Base-by-base conservation (phyloP, 2,113 vertebrate genomes). In the Hepsetus odoe region DNA sequence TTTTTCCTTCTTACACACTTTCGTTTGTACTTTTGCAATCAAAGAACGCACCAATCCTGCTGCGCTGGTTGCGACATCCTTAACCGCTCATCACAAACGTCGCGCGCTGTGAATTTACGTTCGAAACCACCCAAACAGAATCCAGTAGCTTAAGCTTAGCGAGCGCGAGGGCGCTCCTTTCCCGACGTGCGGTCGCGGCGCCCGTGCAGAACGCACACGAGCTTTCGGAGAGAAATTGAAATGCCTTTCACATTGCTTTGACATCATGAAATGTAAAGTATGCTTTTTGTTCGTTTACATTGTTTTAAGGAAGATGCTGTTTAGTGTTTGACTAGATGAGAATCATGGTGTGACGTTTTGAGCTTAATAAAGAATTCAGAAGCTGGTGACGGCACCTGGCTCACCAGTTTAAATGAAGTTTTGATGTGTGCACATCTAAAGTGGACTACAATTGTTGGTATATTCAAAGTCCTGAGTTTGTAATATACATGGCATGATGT, bases 401-500 rank as follows among this genome's bases (percentile, higher is more conserved):
- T 90, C 85, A 83, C 92, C 76, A 53, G 85, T 90, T 92, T 92
- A 93, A 88, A 93, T 90, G 91, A 92, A 92, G 90, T 91, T 84
- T 91, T 90, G 87, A 88, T 87, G 90, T 94, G 94, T 93, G 92
- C 92, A 94, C 93, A 94, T 88, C 89, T 86, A 83, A 87, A 89
- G 92, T 88, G 91, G 91, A 86, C 93, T 92, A 89, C 87, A 76
- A 83, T 89, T 91, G 91, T 92, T 75, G 88, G 86, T 88, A 87
- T 88, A 87, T 86, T 86, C 92, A 88, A 90, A 92, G 92, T 91
- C 92, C 92, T 85, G 87, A 89, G 87, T 90, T 91, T 92, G 94
- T 94, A 93, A 93, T 95, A 93, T 94, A 95, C 90, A 95, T 92
- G 92, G 95, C 95, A 95, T 95, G 95, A 92, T 95, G 94, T 94